Evolutionary conservation across 2,888 invertebrate genomes (phyloP).

Genomic region (Drosophila paranaensis): DNA sequence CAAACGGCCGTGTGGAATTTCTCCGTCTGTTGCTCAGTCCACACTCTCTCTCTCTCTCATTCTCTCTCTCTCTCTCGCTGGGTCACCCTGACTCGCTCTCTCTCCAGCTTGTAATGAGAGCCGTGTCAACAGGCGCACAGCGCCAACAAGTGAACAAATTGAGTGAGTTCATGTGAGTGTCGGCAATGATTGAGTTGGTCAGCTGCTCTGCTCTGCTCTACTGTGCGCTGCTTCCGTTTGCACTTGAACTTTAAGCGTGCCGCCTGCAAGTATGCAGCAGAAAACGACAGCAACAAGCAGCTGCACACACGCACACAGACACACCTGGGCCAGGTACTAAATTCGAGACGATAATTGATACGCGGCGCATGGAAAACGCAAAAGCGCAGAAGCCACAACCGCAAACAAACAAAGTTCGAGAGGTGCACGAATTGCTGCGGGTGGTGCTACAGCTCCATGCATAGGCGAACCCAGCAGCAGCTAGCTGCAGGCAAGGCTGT

Average conservation of each 20-base stretch:
- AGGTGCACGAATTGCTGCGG: constrained; percentile 14
- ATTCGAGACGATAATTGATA: constrained; percentile 77
- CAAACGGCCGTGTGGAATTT: constrained; percentile 46
- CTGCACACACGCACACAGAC: neutral
- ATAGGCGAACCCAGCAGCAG: neutral
- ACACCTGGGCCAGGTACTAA: constrained; percentile 37
- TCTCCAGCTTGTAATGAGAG: constrained; percentile 51
- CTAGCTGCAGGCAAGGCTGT: neutral
- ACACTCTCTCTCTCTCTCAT: constrained; percentile 10
- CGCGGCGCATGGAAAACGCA: constrained; percentile 64
- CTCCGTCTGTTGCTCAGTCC: constrained; percentile 7
- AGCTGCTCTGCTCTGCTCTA: constrained; percentile 11
- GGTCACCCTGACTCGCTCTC: constrained; percentile 8
- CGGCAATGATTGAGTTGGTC: constrained; percentile 21
- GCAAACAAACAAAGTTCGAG: constrained; percentile 72
- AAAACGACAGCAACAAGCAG: neutral
- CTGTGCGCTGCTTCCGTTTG: constrained; percentile 39
- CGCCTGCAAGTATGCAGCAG: constrained; percentile 62
- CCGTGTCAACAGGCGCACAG: constrained; percentile 39
- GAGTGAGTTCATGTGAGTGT: constrained; percentile 9
- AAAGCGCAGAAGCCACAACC: constrained; percentile 68
- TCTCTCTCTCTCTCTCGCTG: constrained; percentile 26
- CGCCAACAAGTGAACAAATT: constrained; percentile 28
- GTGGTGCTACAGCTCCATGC: neutral
- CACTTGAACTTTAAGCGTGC: constrained; percentile 68